Evolutionary conservation across 2,888 invertebrate genomes (phyloP).

Genomic region (Phorcus lineatus): DNA sequence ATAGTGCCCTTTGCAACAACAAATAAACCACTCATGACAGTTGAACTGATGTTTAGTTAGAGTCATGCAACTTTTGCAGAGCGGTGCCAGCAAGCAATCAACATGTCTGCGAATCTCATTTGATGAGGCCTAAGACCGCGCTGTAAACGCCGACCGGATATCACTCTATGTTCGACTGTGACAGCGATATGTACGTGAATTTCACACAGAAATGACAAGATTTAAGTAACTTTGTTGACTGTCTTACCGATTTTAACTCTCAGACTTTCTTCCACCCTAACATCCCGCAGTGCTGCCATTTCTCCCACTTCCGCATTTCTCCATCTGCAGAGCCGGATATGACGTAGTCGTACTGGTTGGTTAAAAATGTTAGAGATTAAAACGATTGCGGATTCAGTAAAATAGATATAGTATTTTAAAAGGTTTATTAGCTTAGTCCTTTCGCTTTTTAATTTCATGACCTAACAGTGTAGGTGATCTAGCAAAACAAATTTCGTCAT

Average conservation of each 20-base stretch:
- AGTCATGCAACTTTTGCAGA: background rate
- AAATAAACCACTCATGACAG: no score
- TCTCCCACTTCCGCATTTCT: slow-evolving; percentile 41
- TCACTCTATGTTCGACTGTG: no score
- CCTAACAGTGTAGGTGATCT: no score
- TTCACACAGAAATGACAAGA: background rate
- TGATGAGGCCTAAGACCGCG: no score
- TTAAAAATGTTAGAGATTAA: background rate
- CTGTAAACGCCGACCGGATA: no score
- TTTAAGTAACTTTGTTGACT: background rate
- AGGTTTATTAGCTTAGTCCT: no score
- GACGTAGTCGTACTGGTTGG: slow-evolving; percentile 10
- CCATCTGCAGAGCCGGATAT: slow-evolving; percentile 33
- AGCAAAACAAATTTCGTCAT: no score
- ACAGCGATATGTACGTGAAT: background rate
- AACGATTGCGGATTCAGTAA: no score
- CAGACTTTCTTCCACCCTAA: slow-evolving; percentile 93
- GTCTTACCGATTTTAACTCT: slow-evolving; percentile 95
- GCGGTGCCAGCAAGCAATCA: background rate
- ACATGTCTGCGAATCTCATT: background rate
- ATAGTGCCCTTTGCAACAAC: no score
- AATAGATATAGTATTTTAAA: no score
- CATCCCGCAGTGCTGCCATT: slow-evolving; percentile 77
- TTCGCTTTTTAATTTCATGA: no score
- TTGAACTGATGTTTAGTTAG: no score